These are phyloP conservation scores for Parazoanthus swiftii DNA, from an alignment of 92 coral and sea anemone genomes.

Conservation along the genomic window DNA sequence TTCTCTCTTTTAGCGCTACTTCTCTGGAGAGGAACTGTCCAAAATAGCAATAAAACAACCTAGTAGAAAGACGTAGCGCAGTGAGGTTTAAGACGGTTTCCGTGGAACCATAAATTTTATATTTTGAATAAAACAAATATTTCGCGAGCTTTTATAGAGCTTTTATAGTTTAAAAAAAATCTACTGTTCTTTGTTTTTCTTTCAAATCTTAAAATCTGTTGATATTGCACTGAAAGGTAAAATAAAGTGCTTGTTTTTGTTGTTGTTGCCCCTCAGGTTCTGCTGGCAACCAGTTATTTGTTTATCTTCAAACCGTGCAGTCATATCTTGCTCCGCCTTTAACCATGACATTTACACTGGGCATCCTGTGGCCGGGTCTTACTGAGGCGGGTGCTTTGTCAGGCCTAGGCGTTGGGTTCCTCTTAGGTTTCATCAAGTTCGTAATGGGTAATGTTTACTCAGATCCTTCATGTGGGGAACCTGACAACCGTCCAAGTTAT, in stretches of 20 bases:
- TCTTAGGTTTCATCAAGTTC: conserved; percentile 57
- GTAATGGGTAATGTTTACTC: conserved; percentile 49
- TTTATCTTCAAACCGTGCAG: conserved; percentile 62
- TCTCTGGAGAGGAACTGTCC: too few relatives aligned
- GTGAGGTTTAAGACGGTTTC: too few relatives aligned
- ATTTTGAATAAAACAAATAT: too few relatives aligned
- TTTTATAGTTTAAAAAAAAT: too few relatives aligned
- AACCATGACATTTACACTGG: conserved; percentile 49
- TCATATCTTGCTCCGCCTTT: conserved; percentile 63
- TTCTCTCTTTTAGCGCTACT: too few relatives aligned
- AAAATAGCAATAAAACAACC: too few relatives aligned
- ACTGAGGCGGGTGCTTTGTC: conserved; percentile 49
- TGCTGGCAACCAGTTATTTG: conserved; percentile 56
- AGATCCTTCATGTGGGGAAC: conserved; percentile 60
- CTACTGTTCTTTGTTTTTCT: background rate
- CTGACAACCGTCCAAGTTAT: conserved; percentile 53
- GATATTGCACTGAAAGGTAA: too few relatives aligned
- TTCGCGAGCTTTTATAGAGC: too few relatives aligned
- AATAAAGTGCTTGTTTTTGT: background rate
- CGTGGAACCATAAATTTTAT: too few relatives aligned
- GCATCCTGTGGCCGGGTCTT: conserved; percentile 62
- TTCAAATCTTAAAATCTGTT: background rate
- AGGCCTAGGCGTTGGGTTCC: conserved; percentile 48
- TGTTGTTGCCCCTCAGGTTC: conserved; percentile 18
- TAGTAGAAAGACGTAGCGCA: too few relatives aligned